Evolutionary conservation across 2,113 vertebrate genomes (phyloP).

Genomic region (Carassius auratus): DNA sequence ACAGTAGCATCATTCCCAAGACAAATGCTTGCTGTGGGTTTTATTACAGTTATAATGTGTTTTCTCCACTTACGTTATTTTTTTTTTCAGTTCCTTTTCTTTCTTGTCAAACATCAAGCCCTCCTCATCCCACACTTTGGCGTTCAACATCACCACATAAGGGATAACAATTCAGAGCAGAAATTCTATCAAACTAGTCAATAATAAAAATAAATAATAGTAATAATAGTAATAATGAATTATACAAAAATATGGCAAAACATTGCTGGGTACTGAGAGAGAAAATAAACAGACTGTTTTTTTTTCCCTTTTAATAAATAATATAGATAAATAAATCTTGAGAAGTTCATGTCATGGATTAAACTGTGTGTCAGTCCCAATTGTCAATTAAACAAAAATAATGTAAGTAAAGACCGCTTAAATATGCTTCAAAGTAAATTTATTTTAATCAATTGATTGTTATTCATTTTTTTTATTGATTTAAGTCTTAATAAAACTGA

Average conservation of each 20-base stretch:
- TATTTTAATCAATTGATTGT: too few relatives aligned
- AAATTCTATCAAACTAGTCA: not conserved
- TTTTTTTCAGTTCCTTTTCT: not conserved
- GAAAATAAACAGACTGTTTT: too few relatives aligned
- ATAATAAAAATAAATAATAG: not conserved
- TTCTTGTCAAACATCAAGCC: not conserved
- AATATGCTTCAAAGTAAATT: too few relatives aligned
- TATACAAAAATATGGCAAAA: too few relatives aligned
- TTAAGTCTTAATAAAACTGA: not conserved
- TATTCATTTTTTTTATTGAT: not conserved
- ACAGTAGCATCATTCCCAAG: slow-evolving; percentile 9
- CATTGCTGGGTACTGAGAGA: too few relatives aligned
- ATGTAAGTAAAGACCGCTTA: too few relatives aligned
- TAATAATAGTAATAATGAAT: too few relatives aligned
- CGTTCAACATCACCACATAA: not conserved
- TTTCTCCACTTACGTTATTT: not conserved
- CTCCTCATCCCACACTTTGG: not conserved
- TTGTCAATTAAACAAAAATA: too few relatives aligned
- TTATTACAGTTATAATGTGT: slow-evolving; percentile 29
- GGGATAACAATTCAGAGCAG: not conserved
- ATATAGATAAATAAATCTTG: too few relatives aligned
- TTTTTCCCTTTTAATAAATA: too few relatives aligned
- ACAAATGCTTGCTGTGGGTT: slow-evolving; percentile 30
- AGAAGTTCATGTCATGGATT: too few relatives aligned
- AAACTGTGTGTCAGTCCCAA: too few relatives aligned